These are phyloP conservation scores for Lindbergichthys nudifrons DNA, from an alignment of 2,797 vertebrate genomes.

Conservation along the genomic window DNA sequence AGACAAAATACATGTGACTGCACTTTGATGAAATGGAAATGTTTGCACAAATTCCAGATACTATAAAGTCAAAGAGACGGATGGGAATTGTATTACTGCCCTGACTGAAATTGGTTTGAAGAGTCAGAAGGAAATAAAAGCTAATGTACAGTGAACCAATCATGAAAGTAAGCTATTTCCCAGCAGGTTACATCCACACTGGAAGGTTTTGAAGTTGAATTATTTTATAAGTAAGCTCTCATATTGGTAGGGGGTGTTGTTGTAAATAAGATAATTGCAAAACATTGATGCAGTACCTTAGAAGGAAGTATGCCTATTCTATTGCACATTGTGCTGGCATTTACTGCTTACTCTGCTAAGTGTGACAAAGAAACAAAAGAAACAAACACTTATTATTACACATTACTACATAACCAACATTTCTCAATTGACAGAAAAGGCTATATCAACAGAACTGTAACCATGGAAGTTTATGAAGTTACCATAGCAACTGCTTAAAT, in stretches of 20 bases:
- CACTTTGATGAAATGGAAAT: neutral
- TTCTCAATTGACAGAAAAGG: neutral
- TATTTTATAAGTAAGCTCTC: neutral
- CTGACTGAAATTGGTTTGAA: neutral
- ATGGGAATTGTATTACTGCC: neutral
- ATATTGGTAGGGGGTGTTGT: neutral
- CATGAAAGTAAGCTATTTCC: neutral
- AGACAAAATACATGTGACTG: neutral
- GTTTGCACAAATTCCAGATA: neutral
- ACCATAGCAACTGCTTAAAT: neutral
- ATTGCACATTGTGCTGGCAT: neutral
- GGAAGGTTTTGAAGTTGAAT: neutral
- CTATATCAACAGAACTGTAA: neutral
- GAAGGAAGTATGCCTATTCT: neutral
- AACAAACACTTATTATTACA: neutral
- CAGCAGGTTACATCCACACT: neutral
- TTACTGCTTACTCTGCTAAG: neutral
- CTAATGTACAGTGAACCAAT: conserved; percentile 7
- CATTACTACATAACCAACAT: neutral
- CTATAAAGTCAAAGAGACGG: neutral
- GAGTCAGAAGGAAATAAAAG: conserved; percentile 2
- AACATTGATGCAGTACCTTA: neutral
- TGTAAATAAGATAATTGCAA: neutral
- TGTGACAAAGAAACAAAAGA: neutral
- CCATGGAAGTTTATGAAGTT: neutral